These are phyloP conservation scores for Dryoscopus gambensis DNA, from an alignment of 2,113 vertebrate species.

Conservation along the genomic window DNA sequence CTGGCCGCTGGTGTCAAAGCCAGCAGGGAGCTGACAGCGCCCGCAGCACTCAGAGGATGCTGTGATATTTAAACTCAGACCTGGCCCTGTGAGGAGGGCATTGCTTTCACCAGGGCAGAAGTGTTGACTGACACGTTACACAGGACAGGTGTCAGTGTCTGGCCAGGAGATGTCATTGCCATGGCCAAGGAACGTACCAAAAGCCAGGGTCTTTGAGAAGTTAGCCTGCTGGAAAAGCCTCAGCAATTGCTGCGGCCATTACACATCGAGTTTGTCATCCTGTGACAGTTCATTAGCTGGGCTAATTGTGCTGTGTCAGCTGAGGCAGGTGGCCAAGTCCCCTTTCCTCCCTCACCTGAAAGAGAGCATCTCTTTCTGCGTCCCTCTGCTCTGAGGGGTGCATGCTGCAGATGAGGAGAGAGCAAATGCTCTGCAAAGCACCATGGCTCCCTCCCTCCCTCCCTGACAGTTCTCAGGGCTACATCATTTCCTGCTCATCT, in stretches of 20 bases:
- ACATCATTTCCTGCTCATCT: background rate
- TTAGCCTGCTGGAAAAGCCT: background rate
- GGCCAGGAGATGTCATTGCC: background rate
- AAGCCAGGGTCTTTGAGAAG: background rate
- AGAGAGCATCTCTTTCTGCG: too few species aligned
- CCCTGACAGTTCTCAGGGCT: background rate
- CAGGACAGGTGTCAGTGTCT: background rate
- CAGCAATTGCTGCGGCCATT: background rate
- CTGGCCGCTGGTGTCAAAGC: fast-evolving
- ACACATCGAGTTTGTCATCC: background rate
- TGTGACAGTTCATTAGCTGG: background rate
- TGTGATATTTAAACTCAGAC: background rate
- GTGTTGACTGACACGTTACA: background rate
- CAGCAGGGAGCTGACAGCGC: background rate
- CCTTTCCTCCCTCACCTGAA: background rate
- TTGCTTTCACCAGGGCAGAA: background rate
- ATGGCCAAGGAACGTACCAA: background rate
- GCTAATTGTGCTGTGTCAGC: background rate
- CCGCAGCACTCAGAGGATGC: background rate
- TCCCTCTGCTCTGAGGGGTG: background rate
- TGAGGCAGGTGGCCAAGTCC: background rate
- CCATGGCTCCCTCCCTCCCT: background rate
- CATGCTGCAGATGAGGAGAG: background rate
- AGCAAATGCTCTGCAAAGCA: background rate
- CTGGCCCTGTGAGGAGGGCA: background rate